Conservation (phyloP, 2,888 invertebrate species). For the Muscina levida region DNA sequence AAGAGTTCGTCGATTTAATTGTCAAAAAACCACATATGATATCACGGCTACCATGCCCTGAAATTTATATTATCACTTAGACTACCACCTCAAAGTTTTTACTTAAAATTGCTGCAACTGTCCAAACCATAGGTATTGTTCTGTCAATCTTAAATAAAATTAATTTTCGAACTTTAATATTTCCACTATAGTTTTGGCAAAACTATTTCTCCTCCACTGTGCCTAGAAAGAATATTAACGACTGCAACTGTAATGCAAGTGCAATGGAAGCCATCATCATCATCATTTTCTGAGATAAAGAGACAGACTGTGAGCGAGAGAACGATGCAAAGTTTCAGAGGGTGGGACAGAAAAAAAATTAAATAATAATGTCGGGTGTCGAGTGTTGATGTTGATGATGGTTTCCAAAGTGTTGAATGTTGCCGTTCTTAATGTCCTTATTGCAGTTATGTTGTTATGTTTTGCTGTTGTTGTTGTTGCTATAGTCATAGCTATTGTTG, state of each 20-base stretch:
- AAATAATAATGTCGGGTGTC: not conserved
- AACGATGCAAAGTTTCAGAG: too few species aligned
- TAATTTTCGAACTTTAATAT: not conserved
- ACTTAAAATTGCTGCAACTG: too few species aligned
- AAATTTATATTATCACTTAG: too few species aligned
- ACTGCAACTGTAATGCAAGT: slow-evolving; percentile 6
- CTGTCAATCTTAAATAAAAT: too few species aligned
- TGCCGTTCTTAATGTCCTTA: slow-evolving; percentile 52
- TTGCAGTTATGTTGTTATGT: slow-evolving; percentile 28
- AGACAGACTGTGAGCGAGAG: not conserved
- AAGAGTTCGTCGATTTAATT: too few species aligned
- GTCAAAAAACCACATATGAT: too few species aligned
- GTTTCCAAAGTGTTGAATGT: slow-evolving; percentile 45
- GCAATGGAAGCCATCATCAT: slow-evolving; percentile 42
- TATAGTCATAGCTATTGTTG: not conserved
- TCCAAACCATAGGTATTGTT: too few species aligned
- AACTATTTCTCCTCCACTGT: not conserved
- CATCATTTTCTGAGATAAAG: too few species aligned
- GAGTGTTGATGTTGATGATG: slow-evolving; percentile 31
- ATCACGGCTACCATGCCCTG: too few species aligned
- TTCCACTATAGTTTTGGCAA: not conserved
- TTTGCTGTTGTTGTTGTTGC: slow-evolving; percentile 20
- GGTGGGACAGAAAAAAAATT: too few species aligned
- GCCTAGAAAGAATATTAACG: not conserved
- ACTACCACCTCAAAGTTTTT: too few species aligned